phyloP scores from a whole-genome alignment of 1,140 invertebrate genomes.

The Parapsyche elsis region DNA sequence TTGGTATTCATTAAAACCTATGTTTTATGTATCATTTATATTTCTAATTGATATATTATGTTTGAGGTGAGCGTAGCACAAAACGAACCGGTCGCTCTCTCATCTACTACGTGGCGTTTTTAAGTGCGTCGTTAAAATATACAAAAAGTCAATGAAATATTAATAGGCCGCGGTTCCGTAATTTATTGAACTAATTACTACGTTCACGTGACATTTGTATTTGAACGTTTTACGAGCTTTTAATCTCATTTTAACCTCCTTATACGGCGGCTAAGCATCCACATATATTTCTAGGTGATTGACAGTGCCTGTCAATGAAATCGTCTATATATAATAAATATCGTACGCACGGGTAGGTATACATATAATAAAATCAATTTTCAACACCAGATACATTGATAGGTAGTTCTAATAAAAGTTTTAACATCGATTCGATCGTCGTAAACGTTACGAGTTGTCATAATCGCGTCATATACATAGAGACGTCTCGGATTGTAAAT shows the following conservation, averaged over 20 bases:
- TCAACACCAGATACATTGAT: too few relatives aligned
- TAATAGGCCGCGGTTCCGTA: slow-evolving; percentile 27
- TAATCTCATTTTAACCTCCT: background rate
- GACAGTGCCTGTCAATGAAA: too few relatives aligned
- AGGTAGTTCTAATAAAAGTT: too few relatives aligned
- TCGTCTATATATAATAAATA: too few relatives aligned
- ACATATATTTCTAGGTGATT: background rate
- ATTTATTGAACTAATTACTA: slow-evolving; percentile 37
- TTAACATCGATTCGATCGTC: too few relatives aligned
- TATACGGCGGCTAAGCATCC: background rate
- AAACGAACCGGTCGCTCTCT: background rate
- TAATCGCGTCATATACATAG: slow-evolving; percentile 1
- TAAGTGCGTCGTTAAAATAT: slow-evolving; percentile 21
- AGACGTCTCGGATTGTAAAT: background rate
- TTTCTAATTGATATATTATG: slow-evolving; percentile 34
- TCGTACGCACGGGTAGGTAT: too few relatives aligned
- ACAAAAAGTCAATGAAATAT: slow-evolving; percentile 34
- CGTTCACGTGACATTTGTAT: slow-evolving; percentile 10
- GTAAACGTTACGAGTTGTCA: background rate
- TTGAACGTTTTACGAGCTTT: slow-evolving; percentile 17
- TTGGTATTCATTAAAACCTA: slow-evolving; percentile 30
- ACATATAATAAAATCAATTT: too few relatives aligned
- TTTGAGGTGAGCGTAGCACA: background rate
- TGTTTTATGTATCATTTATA: slow-evolving; percentile 33
- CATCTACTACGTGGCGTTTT: background rate